Evolutionary conservation across 2,797 vertebrate species (phyloP).

Genomic region (Chaunax sp.): DNA sequence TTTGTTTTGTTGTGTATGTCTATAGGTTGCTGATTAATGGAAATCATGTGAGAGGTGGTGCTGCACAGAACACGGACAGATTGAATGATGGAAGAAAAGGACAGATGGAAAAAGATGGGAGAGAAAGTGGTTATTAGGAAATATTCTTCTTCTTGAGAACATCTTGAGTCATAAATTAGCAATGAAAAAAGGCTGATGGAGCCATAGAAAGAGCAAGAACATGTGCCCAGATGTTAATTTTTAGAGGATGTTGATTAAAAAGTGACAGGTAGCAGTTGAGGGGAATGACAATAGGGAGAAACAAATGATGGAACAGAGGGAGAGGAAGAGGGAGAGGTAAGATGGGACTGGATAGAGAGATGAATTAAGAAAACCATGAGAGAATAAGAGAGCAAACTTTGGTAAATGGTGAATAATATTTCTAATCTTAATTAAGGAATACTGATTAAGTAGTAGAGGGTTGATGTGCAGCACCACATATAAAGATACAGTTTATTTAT

Average conservation of each 20-base stretch:
- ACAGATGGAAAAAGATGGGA: constrained; percentile 29
- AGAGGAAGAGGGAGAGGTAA: constrained; percentile 38
- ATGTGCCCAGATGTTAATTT: constrained; percentile 40
- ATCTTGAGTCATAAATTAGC: constrained; percentile 43
- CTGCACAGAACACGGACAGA: constrained; percentile 23
- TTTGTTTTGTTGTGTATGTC: constrained; percentile 47
- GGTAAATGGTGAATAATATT: constrained; percentile 61
- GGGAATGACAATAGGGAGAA: constrained; percentile 27
- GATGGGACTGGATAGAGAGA: constrained; percentile 57
- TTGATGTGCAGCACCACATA: constrained; percentile 23
- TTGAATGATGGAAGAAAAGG: not conserved
- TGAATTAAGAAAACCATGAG: constrained; percentile 61
- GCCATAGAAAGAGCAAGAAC: constrained; percentile 23
- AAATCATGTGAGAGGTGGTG: constrained; percentile 28
- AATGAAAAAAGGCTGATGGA: constrained; percentile 42
- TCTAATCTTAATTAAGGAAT: constrained; percentile 62
- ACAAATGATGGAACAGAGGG: constrained; percentile 40
- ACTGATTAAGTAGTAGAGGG: constrained; percentile 39
- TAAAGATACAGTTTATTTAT: constrained; percentile 32
- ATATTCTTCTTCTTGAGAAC: constrained; percentile 42
- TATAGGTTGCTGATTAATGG: constrained; percentile 57
- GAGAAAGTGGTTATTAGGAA: constrained; percentile 38
- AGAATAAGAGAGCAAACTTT: constrained; percentile 54
- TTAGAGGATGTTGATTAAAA: constrained; percentile 54
- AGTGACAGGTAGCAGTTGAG: constrained; percentile 40